These are phyloP conservation scores for Netelia melanura DNA, from an alignment of 2,888 invertebrate genomes.

Conservation along the genomic window DNA sequence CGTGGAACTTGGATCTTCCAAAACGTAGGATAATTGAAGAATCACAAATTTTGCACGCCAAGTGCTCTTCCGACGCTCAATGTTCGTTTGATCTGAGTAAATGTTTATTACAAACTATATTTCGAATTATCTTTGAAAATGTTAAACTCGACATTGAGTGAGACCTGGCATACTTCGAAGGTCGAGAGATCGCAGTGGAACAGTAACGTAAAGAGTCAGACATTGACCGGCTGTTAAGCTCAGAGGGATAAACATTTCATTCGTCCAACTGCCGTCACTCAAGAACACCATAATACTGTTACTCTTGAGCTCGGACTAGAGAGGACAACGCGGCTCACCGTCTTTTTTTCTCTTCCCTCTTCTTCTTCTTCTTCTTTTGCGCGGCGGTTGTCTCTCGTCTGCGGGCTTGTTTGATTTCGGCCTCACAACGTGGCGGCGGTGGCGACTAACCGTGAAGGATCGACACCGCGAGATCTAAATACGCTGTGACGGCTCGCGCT, in stretches of 20 bases:
- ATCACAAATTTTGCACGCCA: too few species aligned
- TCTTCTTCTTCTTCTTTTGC: neutral
- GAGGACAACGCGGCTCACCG: neutral
- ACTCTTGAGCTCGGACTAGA: neutral
- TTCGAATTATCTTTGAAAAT: neutral
- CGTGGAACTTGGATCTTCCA: neutral
- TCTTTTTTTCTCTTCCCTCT: too few species aligned
- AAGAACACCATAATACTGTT: neutral
- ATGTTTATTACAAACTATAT: neutral
- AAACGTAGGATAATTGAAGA: neutral
- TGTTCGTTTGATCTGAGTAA: neutral
- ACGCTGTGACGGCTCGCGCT: slow-evolving; percentile 29
- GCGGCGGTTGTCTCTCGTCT: slow-evolving; percentile 5
- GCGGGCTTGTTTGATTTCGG: slow-evolving; percentile 51
- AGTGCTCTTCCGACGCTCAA: too few species aligned
- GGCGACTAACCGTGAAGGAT: slow-evolving; percentile 30
- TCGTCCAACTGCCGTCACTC: neutral
- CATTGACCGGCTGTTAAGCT: neutral
- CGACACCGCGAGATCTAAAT: slow-evolving; percentile 63
- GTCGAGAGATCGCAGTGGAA: neutral
- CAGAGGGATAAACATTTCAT: neutral
- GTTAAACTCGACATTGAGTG: neutral
- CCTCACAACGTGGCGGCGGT: slow-evolving; percentile 14
- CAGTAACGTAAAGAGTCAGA: neutral
- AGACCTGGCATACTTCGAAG: neutral